These are phyloP conservation scores for Exaiptasia diaphana DNA, from an alignment of 64 coral and sea anemone genomes.

Conservation along the genomic window DNA sequence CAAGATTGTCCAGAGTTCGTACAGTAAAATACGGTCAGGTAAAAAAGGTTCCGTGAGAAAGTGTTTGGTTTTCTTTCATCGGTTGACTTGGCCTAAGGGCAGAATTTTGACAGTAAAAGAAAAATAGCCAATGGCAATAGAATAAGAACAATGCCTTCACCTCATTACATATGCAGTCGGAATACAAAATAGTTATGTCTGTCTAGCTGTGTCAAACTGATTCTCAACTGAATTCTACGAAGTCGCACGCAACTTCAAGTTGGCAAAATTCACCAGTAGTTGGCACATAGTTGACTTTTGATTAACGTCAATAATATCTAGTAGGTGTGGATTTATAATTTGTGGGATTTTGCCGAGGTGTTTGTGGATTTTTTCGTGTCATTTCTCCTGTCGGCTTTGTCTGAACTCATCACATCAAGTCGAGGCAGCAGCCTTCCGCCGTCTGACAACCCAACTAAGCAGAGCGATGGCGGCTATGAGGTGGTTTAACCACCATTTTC, in stretches of 20 bases:
- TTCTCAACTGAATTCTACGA: no score
- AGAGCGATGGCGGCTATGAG: not conserved
- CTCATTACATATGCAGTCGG: not conserved
- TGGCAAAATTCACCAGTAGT: no score
- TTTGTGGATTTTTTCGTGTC: not conserved
- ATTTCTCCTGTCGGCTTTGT: not conserved
- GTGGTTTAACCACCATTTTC: not conserved
- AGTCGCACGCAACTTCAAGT: no score
- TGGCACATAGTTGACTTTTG: no score
- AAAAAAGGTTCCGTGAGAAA: not conserved
- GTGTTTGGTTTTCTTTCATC: not conserved
- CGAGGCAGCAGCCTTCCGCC: conserved; percentile 4
- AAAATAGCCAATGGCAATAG: not conserved
- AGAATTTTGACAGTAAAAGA: not conserved
- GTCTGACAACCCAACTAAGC: not conserved
- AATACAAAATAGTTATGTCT: conserved; percentile 7
- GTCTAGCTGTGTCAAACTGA: no score
- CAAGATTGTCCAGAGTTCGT: not conserved
- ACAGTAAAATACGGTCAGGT: no score
- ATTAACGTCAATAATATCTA: no score
- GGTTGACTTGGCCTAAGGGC: not conserved
- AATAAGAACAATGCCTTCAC: not conserved
- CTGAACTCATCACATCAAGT: conserved; percentile 5
- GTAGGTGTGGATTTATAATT: no score
- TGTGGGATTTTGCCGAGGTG: not conserved